phyloP scores from a whole-genome alignment of 2,888 invertebrate species.

The Ectemnius cavifrons region DNA sequence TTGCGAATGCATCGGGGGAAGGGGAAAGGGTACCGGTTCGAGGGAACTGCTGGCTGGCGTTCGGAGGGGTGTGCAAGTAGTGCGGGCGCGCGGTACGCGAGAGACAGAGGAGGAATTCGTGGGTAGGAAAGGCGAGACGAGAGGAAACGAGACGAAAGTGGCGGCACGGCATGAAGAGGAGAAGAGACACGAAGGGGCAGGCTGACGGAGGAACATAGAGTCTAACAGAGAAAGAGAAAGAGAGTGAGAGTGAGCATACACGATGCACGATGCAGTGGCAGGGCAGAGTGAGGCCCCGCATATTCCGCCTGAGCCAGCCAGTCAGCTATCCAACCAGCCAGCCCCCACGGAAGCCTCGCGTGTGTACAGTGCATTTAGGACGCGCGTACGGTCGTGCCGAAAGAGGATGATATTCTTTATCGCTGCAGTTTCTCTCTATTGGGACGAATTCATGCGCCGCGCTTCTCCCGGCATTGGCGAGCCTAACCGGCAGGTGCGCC shows the following conservation, averaged over 20 bases:
- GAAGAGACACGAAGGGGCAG: conserved; percentile 11
- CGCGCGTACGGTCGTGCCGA: conserved; percentile 53
- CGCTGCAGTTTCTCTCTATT: conserved; percentile 62
- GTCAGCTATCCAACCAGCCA: conserved; percentile 25
- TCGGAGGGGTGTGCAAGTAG: conserved; percentile 47
- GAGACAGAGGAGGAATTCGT: conserved; percentile 30
- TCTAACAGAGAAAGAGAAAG: conserved; percentile 6
- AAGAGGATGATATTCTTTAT: conserved; percentile 66
- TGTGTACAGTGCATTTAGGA: conserved; percentile 72
- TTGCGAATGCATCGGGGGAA: conserved; percentile 68
- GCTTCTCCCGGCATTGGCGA: conserved; percentile 25
- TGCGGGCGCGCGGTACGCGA: conserved; percentile 35
- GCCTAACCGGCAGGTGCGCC: conserved; percentile 60
- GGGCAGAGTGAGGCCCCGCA: conserved; percentile 39
- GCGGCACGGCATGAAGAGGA: conserved; percentile 30
- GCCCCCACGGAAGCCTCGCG: conserved; percentile 67
- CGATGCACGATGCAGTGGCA: conserved; percentile 30
- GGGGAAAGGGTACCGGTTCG: conserved; percentile 56
- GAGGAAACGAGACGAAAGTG: conserved; percentile 1
- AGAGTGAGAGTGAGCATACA: conserved; percentile 31
- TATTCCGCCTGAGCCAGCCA: conserved; percentile 44
- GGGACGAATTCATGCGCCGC: conserved; percentile 59
- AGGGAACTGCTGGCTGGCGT: conserved; percentile 27
- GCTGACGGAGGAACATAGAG: conserved; percentile 11
- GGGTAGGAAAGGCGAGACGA: neutral